Conservation (phyloP, 2,113 vertebrate species). For the Mesembrinibis cayennensis region DNA sequence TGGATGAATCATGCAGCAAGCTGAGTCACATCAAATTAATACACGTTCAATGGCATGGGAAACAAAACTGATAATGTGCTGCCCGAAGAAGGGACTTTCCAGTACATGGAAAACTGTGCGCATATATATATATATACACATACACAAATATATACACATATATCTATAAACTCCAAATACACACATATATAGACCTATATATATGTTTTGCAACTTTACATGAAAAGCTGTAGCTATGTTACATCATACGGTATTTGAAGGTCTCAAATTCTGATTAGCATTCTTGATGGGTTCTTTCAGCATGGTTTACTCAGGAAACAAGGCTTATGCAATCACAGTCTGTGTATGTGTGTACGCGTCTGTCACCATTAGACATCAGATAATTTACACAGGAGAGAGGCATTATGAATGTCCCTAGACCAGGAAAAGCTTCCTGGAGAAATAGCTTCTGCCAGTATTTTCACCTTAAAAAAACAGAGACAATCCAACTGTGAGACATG, state of each 20-base stretch:
- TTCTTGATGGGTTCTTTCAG: slow-evolving; percentile 61
- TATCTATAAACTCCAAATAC: background rate
- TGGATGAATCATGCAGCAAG: background rate
- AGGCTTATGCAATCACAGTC: slow-evolving; percentile 66
- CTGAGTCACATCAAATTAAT: slow-evolving; percentile 8
- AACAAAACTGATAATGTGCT: background rate
- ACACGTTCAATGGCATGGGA: background rate
- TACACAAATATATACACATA: background rate
- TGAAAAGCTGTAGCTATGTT: background rate
- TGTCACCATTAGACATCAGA: slow-evolving; percentile 66
- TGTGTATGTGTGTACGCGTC: slow-evolving; percentile 60
- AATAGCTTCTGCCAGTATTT: slow-evolving; percentile 19
- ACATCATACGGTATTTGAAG: background rate
- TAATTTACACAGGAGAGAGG: slow-evolving; percentile 58
- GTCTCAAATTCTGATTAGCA: slow-evolving; percentile 47
- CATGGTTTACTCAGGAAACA: slow-evolving; percentile 53
- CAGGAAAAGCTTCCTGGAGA: slow-evolving; percentile 28
- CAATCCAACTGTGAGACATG: background rate
- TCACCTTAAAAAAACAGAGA: background rate
- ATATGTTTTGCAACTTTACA: background rate
- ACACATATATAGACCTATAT: background rate
- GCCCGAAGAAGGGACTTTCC: background rate
- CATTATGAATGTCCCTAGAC: slow-evolving; percentile 48
- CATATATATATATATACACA: no score
- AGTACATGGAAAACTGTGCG: background rate